phyloP scores from a whole-genome alignment of 2,797 vertebrate genomes.

The Macroramphosus scolopax region DNA sequence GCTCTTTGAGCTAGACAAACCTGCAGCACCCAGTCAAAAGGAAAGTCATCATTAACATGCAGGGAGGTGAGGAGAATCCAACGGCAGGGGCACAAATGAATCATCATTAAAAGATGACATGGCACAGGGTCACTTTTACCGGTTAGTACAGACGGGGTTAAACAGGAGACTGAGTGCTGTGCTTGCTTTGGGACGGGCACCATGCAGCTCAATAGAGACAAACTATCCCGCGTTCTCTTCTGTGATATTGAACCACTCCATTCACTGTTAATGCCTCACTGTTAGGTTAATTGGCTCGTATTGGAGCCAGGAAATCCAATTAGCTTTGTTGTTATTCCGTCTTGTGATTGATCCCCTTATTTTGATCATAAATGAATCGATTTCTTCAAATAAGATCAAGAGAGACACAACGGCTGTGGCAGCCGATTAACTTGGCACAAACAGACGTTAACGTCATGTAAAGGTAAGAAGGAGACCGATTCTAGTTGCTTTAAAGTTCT shows the following conservation, averaged over 20 bases:
- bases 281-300: constrained; percentile 79
- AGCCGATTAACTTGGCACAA: constrained; percentile 13
- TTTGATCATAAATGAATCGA: constrained; percentile 68
- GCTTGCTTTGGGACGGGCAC: constrained; percentile 35
- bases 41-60: constrained; percentile 65
- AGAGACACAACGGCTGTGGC: constrained; percentile 23
- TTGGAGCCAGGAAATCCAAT: constrained; percentile 74
- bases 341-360: constrained; percentile 66
- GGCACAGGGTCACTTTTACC: constrained; percentile 46
- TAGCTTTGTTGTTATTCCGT: constrained; percentile 65
- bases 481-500: constrained; percentile 30
- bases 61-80: constrained; percentile 48
- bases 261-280: constrained; percentile 74
- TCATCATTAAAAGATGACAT: constrained; percentile 68
- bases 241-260: constrained; percentile 71
- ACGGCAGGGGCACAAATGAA: constrained; percentile 61
- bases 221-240: constrained; percentile 61
- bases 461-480: neutral
- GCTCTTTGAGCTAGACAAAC: constrained; percentile 44
- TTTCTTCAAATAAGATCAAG: constrained; percentile 58
- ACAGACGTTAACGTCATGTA: constrained; percentile 3
- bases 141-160: constrained; percentile 37
- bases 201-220: constrained; percentile 59
- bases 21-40: constrained; percentile 33
- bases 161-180: constrained; percentile 17